A percentile compares a stretch with the other conserved stretches of the same genome.
Conservation (phyloP, 2,113 vertebrate genomes). For the Hypomesus transpacificus region DNA sequence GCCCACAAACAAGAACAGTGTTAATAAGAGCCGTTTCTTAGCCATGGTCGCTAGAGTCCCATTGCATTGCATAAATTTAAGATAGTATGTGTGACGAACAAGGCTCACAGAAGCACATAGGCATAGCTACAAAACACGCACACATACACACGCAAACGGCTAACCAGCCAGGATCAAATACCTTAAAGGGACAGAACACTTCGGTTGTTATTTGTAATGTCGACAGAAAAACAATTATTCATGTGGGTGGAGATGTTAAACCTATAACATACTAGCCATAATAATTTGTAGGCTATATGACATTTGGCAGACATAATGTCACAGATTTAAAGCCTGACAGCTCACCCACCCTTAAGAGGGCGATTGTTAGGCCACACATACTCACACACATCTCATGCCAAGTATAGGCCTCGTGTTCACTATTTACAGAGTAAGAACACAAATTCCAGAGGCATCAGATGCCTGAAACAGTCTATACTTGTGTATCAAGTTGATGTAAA, state of each 20-base stretch:
- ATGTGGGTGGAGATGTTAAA: too few species aligned
- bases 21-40: constrained; percentile 41
- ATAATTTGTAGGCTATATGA: too few species aligned
- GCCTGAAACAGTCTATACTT: neutral
- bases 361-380: too few species aligned
- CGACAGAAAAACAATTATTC: too few species aligned
- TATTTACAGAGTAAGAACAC: too few species aligned
- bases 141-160: constrained; percentile 11
- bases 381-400: too few species aligned
- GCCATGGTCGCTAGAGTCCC: constrained; percentile 57
- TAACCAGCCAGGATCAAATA: neutral
- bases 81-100: constrained; percentile 35
- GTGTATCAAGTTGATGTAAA: neutral
- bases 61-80: constrained; percentile 50
- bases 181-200: constrained; percentile 27
- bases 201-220: neutral
- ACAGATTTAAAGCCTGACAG: neutral
- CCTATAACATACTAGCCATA: too few species aligned
- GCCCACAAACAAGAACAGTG: constrained; percentile 30
- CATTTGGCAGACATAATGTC: neutral
- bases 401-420: too few species aligned
- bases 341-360: neutral
- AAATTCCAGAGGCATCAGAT: neutral
- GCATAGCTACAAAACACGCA: constrained; percentile 27
- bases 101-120: constrained; percentile 24